Evolutionary conservation across 1,140 invertebrate genomes (phyloP).

Genomic region (Brachionus rubens): DNA sequence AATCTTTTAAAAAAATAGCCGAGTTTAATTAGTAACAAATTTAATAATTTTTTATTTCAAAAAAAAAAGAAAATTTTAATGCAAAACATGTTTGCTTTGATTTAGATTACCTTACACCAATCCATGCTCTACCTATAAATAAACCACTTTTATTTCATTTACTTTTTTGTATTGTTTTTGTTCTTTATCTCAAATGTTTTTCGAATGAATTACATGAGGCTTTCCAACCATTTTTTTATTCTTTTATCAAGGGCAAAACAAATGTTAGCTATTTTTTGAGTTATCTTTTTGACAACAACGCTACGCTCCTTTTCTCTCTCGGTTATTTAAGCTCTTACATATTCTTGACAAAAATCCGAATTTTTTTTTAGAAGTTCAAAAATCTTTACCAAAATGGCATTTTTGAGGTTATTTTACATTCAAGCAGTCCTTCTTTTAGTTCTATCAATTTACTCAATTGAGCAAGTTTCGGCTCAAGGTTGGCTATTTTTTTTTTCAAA

Average conservation of each 20-base stretch:
- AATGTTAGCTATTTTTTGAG: neutral
- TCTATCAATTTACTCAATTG: neutral
- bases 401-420: neutral
- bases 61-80: neutral
- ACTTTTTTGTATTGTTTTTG: slow-evolving; percentile 3
- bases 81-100: slow-evolving; percentile 19
- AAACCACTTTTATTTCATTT: neutral
- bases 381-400: neutral
- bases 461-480: slow-evolving; percentile 20
- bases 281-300: neutral
- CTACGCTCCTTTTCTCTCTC: neutral
- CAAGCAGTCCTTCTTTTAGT: neutral
- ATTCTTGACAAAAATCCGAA: neutral
- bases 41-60: no score
- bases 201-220: neutral
- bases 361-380: neutral
- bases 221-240: neutral
- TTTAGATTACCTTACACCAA: neutral
- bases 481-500: neutral
- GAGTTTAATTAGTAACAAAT: neutral
- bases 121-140: slow-evolving; percentile 2
- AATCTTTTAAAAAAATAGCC: slow-evolving; percentile 26
- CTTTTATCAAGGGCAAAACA: slow-evolving; percentile 22
- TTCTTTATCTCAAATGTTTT: no score
- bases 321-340: neutral